Evolutionary conservation across 1,140 invertebrate species (phyloP), one percentile per base, ranked within the genome.

Genomic region (Belonocnema kinseyi): DNA sequence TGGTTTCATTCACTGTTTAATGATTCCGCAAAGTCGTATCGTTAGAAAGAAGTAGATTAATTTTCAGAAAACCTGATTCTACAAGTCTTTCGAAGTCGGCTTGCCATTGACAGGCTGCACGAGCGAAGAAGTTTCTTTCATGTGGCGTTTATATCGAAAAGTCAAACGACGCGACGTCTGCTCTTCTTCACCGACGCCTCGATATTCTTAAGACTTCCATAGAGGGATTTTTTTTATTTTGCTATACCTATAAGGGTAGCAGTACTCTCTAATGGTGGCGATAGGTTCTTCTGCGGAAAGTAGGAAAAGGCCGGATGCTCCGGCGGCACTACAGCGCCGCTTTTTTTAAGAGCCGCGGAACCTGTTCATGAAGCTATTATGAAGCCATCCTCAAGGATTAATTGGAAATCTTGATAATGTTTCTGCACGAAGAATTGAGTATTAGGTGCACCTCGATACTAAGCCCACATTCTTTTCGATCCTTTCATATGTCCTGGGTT

Each of bases 291-390:
- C 61, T 66, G 61, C 61, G 61, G 61, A 66, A 66, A 66, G 61
- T 66, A 26, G 61, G 61, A 66, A 66, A 66, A 40, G 61, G 40
- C 61, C 61, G 61, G 61, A 66, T 66, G 61, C 61, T 40, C 61
- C 46, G 61, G 61, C 61, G 61, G 61, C 61, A 66, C 21, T 66
- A 33, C 26, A 40, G 61, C 61, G 61, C 61, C 61, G 61, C 33
- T 66, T 66, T 66, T 66, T 66, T 66, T 66, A 66, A 40, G 33
- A 66, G 61, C 33, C 61, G 26, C 21, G 61, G 26, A 66, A 66
- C 61, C 61, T 66, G 61, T 66, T 66, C 61, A 66, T 66, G 61
- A 66, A 66, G 61, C 61, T 66, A 66, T 66, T 66, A 66, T 66
- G 61, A 66, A 66, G 61, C 61, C 61, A 66, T 66, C 61, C 61